Evolutionary conservation across 2,888 invertebrate genomes (phyloP).

Genomic region (Chironomus riparius): DNA sequence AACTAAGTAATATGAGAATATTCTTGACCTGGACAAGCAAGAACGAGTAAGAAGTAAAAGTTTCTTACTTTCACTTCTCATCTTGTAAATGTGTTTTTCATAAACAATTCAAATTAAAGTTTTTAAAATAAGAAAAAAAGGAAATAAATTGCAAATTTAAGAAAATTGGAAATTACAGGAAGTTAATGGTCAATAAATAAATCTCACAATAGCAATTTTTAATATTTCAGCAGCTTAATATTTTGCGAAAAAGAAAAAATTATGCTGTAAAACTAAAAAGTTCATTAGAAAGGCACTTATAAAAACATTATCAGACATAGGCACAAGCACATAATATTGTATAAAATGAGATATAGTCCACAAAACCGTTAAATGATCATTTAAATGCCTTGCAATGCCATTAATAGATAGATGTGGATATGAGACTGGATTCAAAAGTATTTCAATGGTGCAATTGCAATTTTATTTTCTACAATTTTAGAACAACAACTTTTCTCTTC

Average conservation of each 20-base stretch:
- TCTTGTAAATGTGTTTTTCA: too few species aligned
- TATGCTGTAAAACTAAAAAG: neutral
- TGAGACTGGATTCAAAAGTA: neutral
- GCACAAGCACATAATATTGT: neutral
- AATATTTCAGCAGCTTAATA: too few species aligned
- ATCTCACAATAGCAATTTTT: too few species aligned
- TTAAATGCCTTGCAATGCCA: neutral
- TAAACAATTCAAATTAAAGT: too few species aligned
- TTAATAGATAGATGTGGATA: too few species aligned
- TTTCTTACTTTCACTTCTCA: neutral
- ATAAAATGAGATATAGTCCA: neutral
- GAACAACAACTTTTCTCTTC: slow-evolving; percentile 3
- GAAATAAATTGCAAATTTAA: too few species aligned
- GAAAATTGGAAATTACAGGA: too few species aligned
- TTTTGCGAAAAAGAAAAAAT: neutral
- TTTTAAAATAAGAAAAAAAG: too few species aligned
- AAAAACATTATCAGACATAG: neutral
- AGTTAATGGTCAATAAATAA: too few species aligned
- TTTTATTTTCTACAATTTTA: neutral
- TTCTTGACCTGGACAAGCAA: neutral
- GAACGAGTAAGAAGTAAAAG: neutral
- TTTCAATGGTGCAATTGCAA: neutral
- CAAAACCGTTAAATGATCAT: neutral
- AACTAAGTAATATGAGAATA: neutral
- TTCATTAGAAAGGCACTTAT: neutral